Conservation (phyloP, 2,113 vertebrate species). For the Chunga burmeisteri region DNA sequence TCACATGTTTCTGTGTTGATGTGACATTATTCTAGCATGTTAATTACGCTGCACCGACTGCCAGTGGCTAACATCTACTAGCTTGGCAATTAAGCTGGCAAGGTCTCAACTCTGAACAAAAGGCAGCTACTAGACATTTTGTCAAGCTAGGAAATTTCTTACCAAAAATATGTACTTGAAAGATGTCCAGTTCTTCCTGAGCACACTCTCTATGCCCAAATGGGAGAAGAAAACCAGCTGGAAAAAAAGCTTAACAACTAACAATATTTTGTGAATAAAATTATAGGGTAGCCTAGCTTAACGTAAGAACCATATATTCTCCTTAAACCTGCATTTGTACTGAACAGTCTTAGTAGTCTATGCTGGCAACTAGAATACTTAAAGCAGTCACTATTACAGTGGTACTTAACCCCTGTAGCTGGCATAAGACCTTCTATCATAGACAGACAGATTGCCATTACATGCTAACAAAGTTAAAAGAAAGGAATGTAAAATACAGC, state of each 20-base stretch:
- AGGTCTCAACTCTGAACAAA: neutral
- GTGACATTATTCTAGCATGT: neutral
- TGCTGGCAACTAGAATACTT: neutral
- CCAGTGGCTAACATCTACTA: neutral
- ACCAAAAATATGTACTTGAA: neutral
- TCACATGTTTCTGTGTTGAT: neutral
- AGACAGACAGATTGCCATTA: neutral
- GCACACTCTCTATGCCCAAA: neutral
- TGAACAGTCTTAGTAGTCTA: neutral
- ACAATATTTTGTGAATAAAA: neutral
- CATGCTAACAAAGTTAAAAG: neutral
- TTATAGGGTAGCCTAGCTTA: neutral
- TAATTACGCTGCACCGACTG: neutral
- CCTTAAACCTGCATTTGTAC: neutral
- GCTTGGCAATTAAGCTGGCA: neutral
- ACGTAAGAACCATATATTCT: neutral
- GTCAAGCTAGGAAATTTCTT: neutral
- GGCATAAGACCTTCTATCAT: rapidly evolving
- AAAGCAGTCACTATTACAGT: neutral
- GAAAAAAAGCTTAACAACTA: neutral
- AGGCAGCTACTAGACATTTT: neutral
- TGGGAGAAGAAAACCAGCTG: neutral
- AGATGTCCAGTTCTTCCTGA: neutral
- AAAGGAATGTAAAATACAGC: neutral
- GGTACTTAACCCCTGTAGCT: neutral